Conservation (phyloP, 2,113 vertebrate species). For the Ariopsis seemanni region DNA sequence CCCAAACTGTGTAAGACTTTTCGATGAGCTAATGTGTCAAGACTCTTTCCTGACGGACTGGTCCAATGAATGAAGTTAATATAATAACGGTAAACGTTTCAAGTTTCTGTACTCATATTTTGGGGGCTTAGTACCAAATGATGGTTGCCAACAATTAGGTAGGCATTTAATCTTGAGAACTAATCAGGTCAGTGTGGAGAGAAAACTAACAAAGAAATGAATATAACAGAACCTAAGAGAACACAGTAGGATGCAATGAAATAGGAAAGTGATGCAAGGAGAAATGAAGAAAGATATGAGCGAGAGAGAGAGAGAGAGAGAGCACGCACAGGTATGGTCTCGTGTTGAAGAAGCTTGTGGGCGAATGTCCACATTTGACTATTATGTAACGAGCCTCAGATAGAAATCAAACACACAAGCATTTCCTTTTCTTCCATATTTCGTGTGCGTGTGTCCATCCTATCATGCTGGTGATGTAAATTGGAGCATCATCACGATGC, state of each 20-base stretch:
- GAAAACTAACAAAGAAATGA: background rate
- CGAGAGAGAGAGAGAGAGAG: background rate
- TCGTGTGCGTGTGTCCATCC: background rate
- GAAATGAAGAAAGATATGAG: background rate
- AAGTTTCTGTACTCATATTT: background rate
- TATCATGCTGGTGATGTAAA: conserved; percentile 56
- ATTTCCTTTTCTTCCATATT: conserved; percentile 46
- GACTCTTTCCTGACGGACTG: background rate
- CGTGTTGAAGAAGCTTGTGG: conserved; percentile 2
- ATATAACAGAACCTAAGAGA: background rate
- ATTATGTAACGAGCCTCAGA: conserved; percentile 66
- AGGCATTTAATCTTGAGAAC: background rate
- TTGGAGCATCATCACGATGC: conserved; percentile 46
- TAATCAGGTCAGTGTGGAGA: background rate
- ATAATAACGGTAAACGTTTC: background rate
- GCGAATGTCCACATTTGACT: conserved; percentile 50
- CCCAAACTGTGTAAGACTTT: background rate
- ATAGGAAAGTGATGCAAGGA: conserved; percentile 11
- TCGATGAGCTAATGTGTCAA: background rate
- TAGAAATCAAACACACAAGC: conserved; percentile 52
- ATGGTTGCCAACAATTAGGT: background rate
- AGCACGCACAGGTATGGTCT: background rate
- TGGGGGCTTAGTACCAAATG: background rate
- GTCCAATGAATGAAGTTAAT: background rate
- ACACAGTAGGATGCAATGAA: background rate